Evolutionary conservation across 2,888 invertebrate species (phyloP).

Genomic region (Leucania comma): DNA sequence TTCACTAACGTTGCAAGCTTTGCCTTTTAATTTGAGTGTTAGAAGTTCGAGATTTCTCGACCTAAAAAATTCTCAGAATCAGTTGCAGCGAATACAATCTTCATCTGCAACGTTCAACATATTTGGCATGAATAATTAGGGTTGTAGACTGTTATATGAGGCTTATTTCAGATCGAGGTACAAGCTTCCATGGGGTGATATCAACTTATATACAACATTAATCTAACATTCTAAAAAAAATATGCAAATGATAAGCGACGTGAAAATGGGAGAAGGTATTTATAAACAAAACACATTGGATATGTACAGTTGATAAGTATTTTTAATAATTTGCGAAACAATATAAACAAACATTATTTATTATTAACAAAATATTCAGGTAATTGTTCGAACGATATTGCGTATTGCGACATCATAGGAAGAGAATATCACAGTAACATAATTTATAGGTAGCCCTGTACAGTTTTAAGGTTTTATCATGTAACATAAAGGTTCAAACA

Average conservation of each 20-base stretch:
- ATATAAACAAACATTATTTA: conserved; percentile 71
- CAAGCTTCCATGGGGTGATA: background rate
- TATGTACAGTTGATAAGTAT: conserved; percentile 68
- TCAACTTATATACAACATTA: background rate
- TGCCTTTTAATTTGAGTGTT: too few relatives aligned
- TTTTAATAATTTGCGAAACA: conserved; percentile 69
- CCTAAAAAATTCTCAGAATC: too few relatives aligned
- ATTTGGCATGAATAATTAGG: background rate
- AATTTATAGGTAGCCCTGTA: conserved; percentile 67
- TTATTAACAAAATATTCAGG: conserved; percentile 78
- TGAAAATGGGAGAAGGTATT: background rate
- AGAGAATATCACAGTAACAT: conserved; percentile 86
- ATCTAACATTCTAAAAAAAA: background rate
- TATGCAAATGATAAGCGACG: background rate
- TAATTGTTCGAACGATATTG: conserved; percentile 74
- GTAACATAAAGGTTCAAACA: conserved; percentile 3
- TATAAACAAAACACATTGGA: conserved; percentile 52
- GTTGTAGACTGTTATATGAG: background rate
- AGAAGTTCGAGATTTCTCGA: too few relatives aligned
- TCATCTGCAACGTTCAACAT: background rate
- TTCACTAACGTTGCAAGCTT: too few relatives aligned
- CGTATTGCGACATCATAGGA: conserved; percentile 77
- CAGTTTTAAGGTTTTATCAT: conserved; percentile 25
- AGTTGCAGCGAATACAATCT: too few relatives aligned
- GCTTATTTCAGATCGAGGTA: background rate